Evolutionary conservation across 2,888 invertebrate species (phyloP), one percentile per base, ranked within the genome.

Genomic region (Caenorhabditis afra): DNA sequence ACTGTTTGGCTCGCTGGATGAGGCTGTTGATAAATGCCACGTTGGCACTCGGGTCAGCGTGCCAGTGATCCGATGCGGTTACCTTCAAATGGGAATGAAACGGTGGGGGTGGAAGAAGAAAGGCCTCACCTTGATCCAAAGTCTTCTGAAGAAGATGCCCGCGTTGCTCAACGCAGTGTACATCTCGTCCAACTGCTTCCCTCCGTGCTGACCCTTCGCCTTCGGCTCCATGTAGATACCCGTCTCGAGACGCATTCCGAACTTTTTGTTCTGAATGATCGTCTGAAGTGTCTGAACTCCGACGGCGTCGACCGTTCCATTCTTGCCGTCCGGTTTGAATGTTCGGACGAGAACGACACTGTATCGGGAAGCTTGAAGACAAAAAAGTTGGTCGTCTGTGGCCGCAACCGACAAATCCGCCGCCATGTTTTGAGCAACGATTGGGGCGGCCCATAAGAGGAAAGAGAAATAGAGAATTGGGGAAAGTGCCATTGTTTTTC

Each of bases 221-320:
- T 44, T 7, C 11, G 58, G 58, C 16, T 59, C 37, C 58, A 59
- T 59, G 58, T 44, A 59, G 7, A 44, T n/a, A 8, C 29, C 29
- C 29, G 29, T 29, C 7, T 44, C n/a, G 4, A 59, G 23, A n/a
- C 44, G 44, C 5, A 59, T 23, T 11, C 10, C 3, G 29, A 35
- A 3, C 2, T 29, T 53, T n/a, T 35, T 35, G 16, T 11, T 53
- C 14, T 35, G 29, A 11, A 35, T 37, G 18, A 35, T 29, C 29
- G 29, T 29, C 7, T 29, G 29, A 29, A 29, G 3, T 7, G 55
- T 55, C 4, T 29, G 7, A 7, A 55, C 10, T 10, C 55, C 55
- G 16, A 37, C 55, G 37, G n/a, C 11, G 18, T 55, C 55, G 10
- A 55, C 55, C 2, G 11, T 5, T 39, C 55, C 55, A 11, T n/a